A percentile compares a stretch with the other conserved stretches of the same genome.
Conservation (phyloP, 2,113 vertebrate genomes). For the Stegostoma tigrinum region DNA sequence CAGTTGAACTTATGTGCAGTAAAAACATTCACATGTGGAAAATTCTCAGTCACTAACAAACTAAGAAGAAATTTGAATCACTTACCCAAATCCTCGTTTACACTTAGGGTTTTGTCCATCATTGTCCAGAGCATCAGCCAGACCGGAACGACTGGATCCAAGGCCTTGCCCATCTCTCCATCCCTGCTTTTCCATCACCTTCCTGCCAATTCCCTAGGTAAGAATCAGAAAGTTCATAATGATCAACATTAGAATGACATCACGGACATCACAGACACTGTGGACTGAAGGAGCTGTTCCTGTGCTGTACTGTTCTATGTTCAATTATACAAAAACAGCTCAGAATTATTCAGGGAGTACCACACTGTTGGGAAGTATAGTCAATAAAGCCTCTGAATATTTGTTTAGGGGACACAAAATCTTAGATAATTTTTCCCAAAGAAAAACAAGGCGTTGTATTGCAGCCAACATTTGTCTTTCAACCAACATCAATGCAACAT, state of each 20-base stretch:
- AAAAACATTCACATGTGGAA: neutral
- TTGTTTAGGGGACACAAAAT: neutral
- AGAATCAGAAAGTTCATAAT: neutral
- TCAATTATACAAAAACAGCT: neutral
- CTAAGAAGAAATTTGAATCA: neutral
- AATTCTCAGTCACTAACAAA: neutral
- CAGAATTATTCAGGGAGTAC: neutral
- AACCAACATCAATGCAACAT: neutral
- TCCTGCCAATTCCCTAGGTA: slow-evolving; percentile 80
- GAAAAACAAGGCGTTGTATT: neutral
- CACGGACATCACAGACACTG: too few relatives aligned
- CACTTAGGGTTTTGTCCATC: slow-evolving; percentile 88
- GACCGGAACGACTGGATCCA: slow-evolving; percentile 69
- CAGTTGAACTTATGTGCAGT: neutral
- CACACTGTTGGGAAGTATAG: neutral
- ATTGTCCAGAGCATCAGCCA: slow-evolving; percentile 74
- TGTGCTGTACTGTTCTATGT: too few relatives aligned
- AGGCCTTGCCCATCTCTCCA: slow-evolving; percentile 87
- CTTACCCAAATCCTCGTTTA: slow-evolving; percentile 91
- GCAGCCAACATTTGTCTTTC: neutral
- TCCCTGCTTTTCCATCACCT: slow-evolving; percentile 86
- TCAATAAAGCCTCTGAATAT: neutral
- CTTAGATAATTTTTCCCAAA: neutral
- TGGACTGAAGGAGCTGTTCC: too few relatives aligned
- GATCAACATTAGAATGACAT: neutral